Base-by-base conservation (phyloP, 37 sponge, comb jelly and placozoan species). In the Chondrilla cf. caribensis region DNA sequence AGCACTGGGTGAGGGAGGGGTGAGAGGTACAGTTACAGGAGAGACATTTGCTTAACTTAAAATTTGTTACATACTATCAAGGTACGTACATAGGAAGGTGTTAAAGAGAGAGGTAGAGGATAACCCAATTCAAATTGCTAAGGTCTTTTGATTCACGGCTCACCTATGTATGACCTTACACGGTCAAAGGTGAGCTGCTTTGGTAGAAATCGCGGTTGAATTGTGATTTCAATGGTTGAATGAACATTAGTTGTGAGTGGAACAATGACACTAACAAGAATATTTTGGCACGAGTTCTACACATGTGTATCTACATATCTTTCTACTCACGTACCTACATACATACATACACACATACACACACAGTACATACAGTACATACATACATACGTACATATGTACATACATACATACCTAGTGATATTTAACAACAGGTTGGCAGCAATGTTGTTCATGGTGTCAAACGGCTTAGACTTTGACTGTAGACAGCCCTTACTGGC, bases 391-490 rank as follows among this genome's bases (percentile, higher is more conserved):
- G 79, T 54, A 79, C 22, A 18, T 54, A 44, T 79, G n/a, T 38
- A 24, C 31, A 38, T 32, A 24, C 22, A 3, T 31, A 70, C 19
- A 31, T 31, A 93, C 94, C 96, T 93, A 28, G 97, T 98, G 37
- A 98, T 79, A 44, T 92, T 94, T n/a, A 98, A 90, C 22, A 98
- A 87, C 0, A 98, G 87, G 43, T 95, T 90, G 41, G 99, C 99
- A 0, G 96, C 95, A 60, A 98, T 91, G 75, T 94, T 94, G 76
- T 98, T 98, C 99, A 98, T 98, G 66, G 58, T 55, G 70, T 96
- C 97, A 91, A 98, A 98, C 2, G 99, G 95, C 72, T 87, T 94
- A 41, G 84, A 86, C 35, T 51, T 67, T 24, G 32, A 3, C 11
- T 60, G 25, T 8, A 59, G 54, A 5, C 81, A 39, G 28, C 85